Conservation (phyloP, 2,113 vertebrate species). For the Apistogramma diplotaenia region DNA sequence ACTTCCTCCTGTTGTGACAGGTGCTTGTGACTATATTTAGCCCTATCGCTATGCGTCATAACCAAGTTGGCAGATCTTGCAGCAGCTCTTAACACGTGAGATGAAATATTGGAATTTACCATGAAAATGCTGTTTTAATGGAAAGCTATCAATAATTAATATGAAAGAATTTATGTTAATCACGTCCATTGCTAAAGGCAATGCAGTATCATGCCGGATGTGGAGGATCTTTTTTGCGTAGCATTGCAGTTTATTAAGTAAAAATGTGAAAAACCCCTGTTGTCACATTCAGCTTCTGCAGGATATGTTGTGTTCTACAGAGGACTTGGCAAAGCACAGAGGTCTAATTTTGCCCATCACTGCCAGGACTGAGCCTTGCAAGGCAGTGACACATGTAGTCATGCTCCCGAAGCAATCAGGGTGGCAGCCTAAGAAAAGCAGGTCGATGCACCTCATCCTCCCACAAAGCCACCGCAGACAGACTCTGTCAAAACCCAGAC, state of each 20-base stretch:
- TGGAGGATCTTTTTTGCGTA: neutral
- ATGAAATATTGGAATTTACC: slow-evolving; percentile 50
- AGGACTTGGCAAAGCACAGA: neutral
- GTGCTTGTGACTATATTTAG: slow-evolving; percentile 74
- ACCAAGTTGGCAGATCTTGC: slow-evolving; percentile 68
- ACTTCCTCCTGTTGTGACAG: slow-evolving; percentile 63
- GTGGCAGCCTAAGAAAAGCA: slow-evolving; percentile 57
- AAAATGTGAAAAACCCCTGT: neutral
- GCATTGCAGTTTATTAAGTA: neutral
- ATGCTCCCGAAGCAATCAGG: slow-evolving; percentile 50
- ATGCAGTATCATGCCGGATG: fast-evolving
- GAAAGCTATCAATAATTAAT: slow-evolving; percentile 15
- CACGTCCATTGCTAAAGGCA: neutral
- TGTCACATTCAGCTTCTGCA: neutral
- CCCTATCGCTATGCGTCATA: slow-evolving; percentile 73
- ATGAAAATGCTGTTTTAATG: neutral
- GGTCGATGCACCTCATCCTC: slow-evolving; percentile 42
- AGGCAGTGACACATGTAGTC: slow-evolving; percentile 56
- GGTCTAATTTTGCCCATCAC: slow-evolving; percentile 42
- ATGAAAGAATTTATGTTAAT: neutral
- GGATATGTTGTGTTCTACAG: slow-evolving; percentile 4
- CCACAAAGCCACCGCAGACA: slow-evolving; percentile 47
- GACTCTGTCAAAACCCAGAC: slow-evolving; percentile 49
- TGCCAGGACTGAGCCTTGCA: slow-evolving; percentile 7
- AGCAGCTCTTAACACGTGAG: slow-evolving; percentile 47